Base-by-base conservation (phyloP, 2,888 invertebrate genomes). In the Toxonevra muliebris region DNA sequence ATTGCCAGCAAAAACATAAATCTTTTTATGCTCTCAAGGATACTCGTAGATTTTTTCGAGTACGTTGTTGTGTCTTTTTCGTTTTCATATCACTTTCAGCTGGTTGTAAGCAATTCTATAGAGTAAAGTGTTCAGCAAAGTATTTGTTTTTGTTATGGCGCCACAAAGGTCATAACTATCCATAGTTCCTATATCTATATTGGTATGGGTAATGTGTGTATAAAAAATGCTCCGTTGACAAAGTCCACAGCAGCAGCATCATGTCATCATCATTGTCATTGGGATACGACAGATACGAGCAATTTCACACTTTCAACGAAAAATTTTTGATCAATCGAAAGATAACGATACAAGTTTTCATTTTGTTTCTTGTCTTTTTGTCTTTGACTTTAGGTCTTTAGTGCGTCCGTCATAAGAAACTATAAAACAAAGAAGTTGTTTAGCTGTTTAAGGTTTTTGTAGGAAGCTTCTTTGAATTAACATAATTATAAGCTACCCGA, bases 171-270 rank as follows among this genome's bases (percentile, higher is more conserved):
- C 64, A 8, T 50, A 55, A 5, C 17, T 40, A 57, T 50, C 64
- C 55, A 48, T 55, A 57, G 57, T 48, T 50, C 50, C 20, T 30
- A 30, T 30, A 30, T 2, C 20, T 30, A 30, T 30, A 30, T 2
- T 30, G 2, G 30, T 30, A 30, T 7, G 30, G 30, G 30, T 7
- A 30, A 2, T 7, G 30, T 30, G 20, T 58, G 42, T 20, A 42
- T 52, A 59, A 65, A 65, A 65, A 65, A 65, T 58, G 59, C 60
- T 61, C 30, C 76, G 74, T 78, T 76, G 78, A 77, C 79, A 78
- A 77, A 77, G 78, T 77, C 79, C 80, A 74, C 80, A 79, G 77
- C 79, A 30, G 30, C 80, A 79, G 77, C 79, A 73, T 79, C 79
- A 73, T 79, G 80, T 78, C 77, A 73, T 69, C 72, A 30, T 30